Evolutionary conservation across 2,797 vertebrate genomes (phyloP), one percentile per base, ranked within the genome.

Genomic region (Tadarida brasiliensis): DNA sequence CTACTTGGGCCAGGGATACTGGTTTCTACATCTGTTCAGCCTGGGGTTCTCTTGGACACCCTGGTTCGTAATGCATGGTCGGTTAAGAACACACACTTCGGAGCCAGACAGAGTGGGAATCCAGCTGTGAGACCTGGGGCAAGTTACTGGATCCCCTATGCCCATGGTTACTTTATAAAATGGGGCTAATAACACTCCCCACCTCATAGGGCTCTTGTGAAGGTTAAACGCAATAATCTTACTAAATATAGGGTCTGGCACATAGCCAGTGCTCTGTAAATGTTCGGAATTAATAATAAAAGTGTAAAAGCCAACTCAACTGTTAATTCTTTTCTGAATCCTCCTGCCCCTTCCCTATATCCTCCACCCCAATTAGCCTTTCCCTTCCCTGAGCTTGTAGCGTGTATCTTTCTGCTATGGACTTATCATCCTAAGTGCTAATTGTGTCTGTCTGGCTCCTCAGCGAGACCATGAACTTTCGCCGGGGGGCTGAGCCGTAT

Each of bases 231-330:
- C 20, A 82, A 71, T 26, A 51, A 74, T 71, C 28, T 44, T 44
- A n/a, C 35, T 73, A 95, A 93, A 73, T 81, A 68, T 30, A 19
- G 28, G 51, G 7, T 22, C 30, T 94, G 63, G 57, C 54, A 78
- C 51, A 44, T 1, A 73, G 81, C 76, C 22, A 33, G 3, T 49
- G 4, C n/a, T 74, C 54, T 4, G 10, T 57, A 83, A 74, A 51
- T 77, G 63, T 74, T 56, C 63, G 78, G 51, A 91, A 28, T 84
- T 81, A 78, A 77, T 93, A 59, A 78, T 76, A 59, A 73, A 76
- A 85, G 81, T 77, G 54, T 74, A 74, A 76, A 86, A 28, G 11
- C 90, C 92, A 96, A 70, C 51, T 74, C 77, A 70, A 54, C n/a
- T 33, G 16, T 81, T 76, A 82, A 73, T 56, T 89, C 35, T 86